Conservation (phyloP, 2,113 vertebrate species). For the Proteles cristata region DNA sequence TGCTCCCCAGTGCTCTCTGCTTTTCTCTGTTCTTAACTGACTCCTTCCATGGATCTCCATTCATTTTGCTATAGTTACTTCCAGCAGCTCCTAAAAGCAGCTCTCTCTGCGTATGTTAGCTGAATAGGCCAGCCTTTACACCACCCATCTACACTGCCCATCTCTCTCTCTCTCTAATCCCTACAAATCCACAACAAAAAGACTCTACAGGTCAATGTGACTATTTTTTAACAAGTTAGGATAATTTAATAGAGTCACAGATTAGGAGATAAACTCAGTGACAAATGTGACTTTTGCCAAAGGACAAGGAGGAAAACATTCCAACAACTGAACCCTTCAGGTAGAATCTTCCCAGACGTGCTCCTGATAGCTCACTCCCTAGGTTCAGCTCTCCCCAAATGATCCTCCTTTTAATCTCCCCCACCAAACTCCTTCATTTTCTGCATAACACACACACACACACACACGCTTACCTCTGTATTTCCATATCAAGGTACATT, state of each 20-base stretch:
- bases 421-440: neutral
- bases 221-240: neutral
- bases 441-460: neutral
- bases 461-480: neutral
- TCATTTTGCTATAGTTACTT: neutral
- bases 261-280: neutral
- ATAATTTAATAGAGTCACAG: neutral
- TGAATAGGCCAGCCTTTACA: neutral
- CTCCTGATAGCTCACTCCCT: neutral
- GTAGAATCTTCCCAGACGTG: neutral
- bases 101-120: neutral
- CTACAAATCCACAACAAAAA: neutral
- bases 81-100: neutral
- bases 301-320: neutral
- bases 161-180: neutral
- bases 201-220: accelerated
- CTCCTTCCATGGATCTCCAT: no score
- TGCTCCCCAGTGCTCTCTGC: neutral
- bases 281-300: neutral
- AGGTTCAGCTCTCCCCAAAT: neutral
- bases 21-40: neutral
- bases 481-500: neutral
- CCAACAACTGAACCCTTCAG: neutral
- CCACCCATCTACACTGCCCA: neutral
- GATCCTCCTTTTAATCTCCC: neutral